These are phyloP conservation scores for Serranus cabrilla DNA, from an alignment of 2,797 vertebrate species.

Conservation along the genomic window DNA sequence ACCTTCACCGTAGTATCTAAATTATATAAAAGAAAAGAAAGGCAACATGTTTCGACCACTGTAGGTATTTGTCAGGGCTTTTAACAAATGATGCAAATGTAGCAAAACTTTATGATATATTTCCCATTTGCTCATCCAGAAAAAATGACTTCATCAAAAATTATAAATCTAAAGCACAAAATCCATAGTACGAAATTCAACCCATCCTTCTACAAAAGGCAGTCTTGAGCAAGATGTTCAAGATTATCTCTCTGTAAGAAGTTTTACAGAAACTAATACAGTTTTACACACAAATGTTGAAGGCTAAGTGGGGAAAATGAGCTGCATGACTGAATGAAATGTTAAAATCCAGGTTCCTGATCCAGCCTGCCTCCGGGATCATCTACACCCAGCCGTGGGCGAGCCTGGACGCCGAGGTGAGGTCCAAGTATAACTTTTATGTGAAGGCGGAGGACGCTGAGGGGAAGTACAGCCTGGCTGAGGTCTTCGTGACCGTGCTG, in stretches of 20 bases:
- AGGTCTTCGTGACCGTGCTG: constrained; percentile 93
- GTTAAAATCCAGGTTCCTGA: constrained; percentile 89
- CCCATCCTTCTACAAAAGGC: not conserved
- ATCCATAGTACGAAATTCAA: not conserved
- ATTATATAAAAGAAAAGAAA: no score
- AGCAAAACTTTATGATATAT: no score
- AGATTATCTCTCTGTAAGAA: no score
- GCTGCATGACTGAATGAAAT: not conserved
- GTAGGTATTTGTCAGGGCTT: no score
- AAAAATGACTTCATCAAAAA: no score
- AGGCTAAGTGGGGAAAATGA: not conserved
- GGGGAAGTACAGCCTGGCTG: constrained; percentile 94
- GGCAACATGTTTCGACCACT: no score
- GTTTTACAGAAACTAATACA: not conserved
- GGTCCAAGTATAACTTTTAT: constrained; percentile 94
- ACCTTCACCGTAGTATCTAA: no score
- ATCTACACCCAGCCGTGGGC: constrained; percentile 98
- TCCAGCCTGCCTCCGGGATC: constrained; percentile 93
- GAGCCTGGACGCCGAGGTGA: constrained; percentile 93
- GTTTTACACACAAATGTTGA: not conserved
- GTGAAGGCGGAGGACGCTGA: constrained; percentile 96
- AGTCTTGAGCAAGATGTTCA: not conserved
- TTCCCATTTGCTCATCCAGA: not conserved
- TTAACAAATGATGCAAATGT: no score
- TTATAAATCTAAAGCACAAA: not conserved